A percentile compares a stretch with the other conserved stretches of the same genome.
phyloP scores from a whole-genome alignment of 2,113 vertebrate species.

The Pholis gunnellus region DNA sequence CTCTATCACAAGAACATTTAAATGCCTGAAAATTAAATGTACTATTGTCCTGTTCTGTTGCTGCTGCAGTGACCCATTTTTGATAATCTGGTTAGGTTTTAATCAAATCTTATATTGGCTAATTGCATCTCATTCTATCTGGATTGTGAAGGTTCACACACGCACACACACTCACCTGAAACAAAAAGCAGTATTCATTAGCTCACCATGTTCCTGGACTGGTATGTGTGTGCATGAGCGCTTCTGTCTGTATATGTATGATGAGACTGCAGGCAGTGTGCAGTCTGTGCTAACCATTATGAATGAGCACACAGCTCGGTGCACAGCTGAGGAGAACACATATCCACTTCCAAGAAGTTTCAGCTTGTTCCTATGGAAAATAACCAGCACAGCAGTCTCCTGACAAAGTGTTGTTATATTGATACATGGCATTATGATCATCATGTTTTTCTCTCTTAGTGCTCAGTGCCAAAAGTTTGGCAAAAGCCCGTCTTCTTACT shows the following conservation, averaged over 20 bases:
- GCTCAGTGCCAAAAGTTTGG: background rate
- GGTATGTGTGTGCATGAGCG: background rate
- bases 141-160: background rate
- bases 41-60: background rate
- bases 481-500: background rate
- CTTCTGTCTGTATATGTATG: background rate
- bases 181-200: background rate
- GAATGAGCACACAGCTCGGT: conserved; percentile 7
- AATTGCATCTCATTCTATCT: background rate
- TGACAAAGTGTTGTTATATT: conserved; percentile 23
- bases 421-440: background rate
- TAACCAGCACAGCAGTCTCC: background rate
- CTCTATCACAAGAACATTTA: background rate
- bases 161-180: background rate
- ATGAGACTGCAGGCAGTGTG: background rate
- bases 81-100: background rate
- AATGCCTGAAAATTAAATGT: background rate
- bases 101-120: background rate
- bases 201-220: background rate
- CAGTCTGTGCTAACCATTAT: background rate
- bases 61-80: conserved; percentile 6
- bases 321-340: background rate
- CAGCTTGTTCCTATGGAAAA: conserved; percentile 16
- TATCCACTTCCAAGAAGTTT: conserved; percentile 13
- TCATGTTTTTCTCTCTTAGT: background rate